These are phyloP conservation scores for Cacajao melanocephalus DNA, from an alignment of 2,797 vertebrate species.

Conservation along the genomic window DNA sequence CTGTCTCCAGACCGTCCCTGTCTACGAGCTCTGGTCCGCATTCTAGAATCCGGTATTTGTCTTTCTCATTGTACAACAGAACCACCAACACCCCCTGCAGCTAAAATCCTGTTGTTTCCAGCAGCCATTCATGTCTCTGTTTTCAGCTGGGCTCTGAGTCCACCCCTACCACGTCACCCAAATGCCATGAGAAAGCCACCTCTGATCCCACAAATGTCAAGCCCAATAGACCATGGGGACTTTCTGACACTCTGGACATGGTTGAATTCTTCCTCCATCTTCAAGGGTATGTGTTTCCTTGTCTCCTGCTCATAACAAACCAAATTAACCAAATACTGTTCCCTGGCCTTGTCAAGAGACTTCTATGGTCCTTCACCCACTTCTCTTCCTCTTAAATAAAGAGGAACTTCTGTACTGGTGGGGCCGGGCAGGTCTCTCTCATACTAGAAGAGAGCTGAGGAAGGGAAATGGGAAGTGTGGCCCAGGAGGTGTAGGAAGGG, in stretches of 20 bases:
- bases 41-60: neutral
- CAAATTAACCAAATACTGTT: neutral
- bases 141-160: neutral
- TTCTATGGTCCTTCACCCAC: too few relatives aligned
- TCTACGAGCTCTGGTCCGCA: rapidly evolving
- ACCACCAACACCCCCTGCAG: neutral
- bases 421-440: neutral
- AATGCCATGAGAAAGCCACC: neutral
- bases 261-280: too few relatives aligned
- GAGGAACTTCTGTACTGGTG: neutral
- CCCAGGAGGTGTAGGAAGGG: rapidly evolving
- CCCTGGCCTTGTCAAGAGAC: neutral
- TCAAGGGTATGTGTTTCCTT: neutral
- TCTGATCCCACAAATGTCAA: neutral
- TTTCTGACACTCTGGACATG: rapidly evolving
- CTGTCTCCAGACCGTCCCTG: rapidly evolving
- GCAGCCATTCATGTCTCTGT: too few relatives aligned
- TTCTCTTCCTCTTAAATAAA: neutral
- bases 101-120: rapidly evolving
- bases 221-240: rapidly evolving
- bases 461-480: neutral
- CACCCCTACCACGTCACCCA: too few relatives aligned
- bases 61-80: neutral
- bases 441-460: rapidly evolving
- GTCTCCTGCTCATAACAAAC: neutral